A percentile compares a stretch with the other conserved stretches of the same genome.
phyloP scores from a whole-genome alignment of 1,140 invertebrate genomes.

The Venustaconcha ellipsiformis region DNA sequence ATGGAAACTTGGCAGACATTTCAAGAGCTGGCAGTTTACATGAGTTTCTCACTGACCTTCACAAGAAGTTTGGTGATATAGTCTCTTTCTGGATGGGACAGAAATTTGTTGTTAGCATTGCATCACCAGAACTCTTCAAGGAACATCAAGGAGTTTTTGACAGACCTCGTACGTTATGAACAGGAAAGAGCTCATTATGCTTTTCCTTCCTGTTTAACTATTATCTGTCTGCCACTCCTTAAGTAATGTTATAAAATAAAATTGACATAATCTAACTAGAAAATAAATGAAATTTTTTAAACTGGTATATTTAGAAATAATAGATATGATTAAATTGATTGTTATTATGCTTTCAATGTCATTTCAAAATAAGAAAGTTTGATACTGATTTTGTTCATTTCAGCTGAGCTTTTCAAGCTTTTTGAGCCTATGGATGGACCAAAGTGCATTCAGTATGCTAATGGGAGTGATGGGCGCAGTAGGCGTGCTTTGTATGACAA shows the following conservation, averaged over 20 bases:
- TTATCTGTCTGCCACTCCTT: no score
- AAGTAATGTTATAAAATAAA: no score
- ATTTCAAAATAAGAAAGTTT: neutral
- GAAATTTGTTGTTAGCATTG: slow-evolving; percentile 62
- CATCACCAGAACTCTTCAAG: slow-evolving; percentile 62
- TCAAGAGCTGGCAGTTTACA: slow-evolving; percentile 64
- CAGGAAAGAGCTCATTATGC: slow-evolving; percentile 38
- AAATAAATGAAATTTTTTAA: no score
- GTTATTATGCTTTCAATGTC: no score
- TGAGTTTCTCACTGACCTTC: slow-evolving; percentile 63
- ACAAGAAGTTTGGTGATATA: slow-evolving; percentile 61
- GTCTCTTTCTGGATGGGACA: slow-evolving; percentile 65
- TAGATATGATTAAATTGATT: no score
- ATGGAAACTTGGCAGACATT: slow-evolving; percentile 67
- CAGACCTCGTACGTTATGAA: slow-evolving; percentile 57
- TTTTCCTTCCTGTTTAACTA: slow-evolving; percentile 39
- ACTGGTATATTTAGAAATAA: no score
- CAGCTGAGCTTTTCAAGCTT: slow-evolving; percentile 42
- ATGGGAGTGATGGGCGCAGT: slow-evolving; percentile 50
- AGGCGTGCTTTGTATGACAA: slow-evolving; percentile 42
- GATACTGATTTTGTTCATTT: neutral
- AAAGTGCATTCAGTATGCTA: slow-evolving; percentile 51
- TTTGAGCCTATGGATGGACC: slow-evolving; percentile 51
- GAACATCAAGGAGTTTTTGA: slow-evolving; percentile 64
- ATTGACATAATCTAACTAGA: no score